Evolutionary conservation across 2,888 invertebrate genomes (phyloP), one percentile per base, ranked within the genome.

Genomic region (Vesta saturnalis): DNA sequence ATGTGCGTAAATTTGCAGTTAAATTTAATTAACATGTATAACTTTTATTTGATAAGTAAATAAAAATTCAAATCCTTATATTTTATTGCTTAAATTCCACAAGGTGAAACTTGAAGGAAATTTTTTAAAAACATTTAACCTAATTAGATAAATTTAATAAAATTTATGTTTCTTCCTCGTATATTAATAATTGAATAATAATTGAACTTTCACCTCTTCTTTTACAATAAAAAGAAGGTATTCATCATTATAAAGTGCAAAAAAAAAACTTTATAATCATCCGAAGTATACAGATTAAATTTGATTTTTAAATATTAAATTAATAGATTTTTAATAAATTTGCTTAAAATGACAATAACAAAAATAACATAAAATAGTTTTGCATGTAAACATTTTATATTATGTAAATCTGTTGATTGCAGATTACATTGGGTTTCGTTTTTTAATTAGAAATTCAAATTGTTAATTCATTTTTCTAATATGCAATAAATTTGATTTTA

Each of bases 31-130:
- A n/a, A 39, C 39, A 39, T n/a, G 8, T n/a, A n/a, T n/a, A n/a
- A 39, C 39, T n/a, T 39, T 39, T 39, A 39, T 23, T 23, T 23
- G 23, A 39, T 39, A 39, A 39, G 39, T n/a, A 39, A 39, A 39
- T 39, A 8, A 39, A 39, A n/a, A 39, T 39, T 39, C 8, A 39
- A n/a, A 39, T 39, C 3, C 8, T 23, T 39, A 39, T 39, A 39
- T 10, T 39, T 39, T 39, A 39, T 39, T 39, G n/a, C 39, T 19
- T 19, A 21, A 52, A 52, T 52, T 52, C 21, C 52, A 19, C 21
- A n/a, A 52, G 21, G 52, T 19, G 52, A 52, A 52, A 52, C 19
- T 52, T 52, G n/a, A 52, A 52, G 52, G 21, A 52, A 52, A 49
- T 49, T 8, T 52, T 52, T 6, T 19, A 19, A 49, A 12, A 49